A percentile compares a stretch with the other conserved stretches of the same genome.
phyloP scores from a whole-genome alignment of 1,140 invertebrate genomes.

The Andricus grossulariae region DNA sequence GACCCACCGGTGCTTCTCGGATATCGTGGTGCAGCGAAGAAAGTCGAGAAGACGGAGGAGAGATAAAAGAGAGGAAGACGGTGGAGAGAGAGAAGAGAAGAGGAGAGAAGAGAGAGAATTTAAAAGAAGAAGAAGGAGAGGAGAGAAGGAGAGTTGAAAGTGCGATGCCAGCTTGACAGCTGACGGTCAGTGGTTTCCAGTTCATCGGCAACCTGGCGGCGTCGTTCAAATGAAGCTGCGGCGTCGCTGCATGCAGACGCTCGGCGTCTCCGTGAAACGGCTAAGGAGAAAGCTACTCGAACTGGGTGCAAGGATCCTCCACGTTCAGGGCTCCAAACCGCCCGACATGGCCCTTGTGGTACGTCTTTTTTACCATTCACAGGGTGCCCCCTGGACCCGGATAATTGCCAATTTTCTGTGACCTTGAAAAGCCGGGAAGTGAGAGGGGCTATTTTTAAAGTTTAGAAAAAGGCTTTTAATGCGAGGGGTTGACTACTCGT shows the following conservation, averaged over 20 bases:
- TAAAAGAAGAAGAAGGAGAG: not conserved
- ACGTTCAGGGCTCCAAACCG: conserved; percentile 69
- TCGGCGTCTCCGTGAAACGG: conserved; percentile 73
- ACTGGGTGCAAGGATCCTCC: conserved; percentile 68
- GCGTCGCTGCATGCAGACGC: conserved; percentile 74
- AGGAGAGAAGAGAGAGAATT: conserved; percentile 36
- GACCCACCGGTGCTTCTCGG: conserved; percentile 22
- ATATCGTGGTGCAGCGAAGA: conserved; percentile 15
- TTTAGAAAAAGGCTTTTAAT: too few relatives aligned
- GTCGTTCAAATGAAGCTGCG: conserved; percentile 73
- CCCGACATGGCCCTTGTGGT: conserved; percentile 73
- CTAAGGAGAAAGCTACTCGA: conserved; percentile 71
- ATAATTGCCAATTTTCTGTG: too few relatives aligned
- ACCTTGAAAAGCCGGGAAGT: too few relatives aligned
- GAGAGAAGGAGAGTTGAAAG: conserved; percentile 39
- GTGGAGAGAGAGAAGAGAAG: conserved; percentile 15
- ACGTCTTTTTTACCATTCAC: conserved; percentile 50
- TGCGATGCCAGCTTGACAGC: conserved; percentile 64
- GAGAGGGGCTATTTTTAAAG: too few relatives aligned
- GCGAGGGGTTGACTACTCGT: too few relatives aligned
- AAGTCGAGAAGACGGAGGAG: conserved; percentile 1
- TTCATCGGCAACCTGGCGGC: conserved; percentile 69
- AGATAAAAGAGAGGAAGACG: not conserved
- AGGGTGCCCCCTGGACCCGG: too few relatives aligned
- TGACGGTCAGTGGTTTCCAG: conserved; percentile 65